These are phyloP conservation scores for Phylloscopus whistleri DNA, from an alignment of 2,113 vertebrate species.

Conservation along the genomic window DNA sequence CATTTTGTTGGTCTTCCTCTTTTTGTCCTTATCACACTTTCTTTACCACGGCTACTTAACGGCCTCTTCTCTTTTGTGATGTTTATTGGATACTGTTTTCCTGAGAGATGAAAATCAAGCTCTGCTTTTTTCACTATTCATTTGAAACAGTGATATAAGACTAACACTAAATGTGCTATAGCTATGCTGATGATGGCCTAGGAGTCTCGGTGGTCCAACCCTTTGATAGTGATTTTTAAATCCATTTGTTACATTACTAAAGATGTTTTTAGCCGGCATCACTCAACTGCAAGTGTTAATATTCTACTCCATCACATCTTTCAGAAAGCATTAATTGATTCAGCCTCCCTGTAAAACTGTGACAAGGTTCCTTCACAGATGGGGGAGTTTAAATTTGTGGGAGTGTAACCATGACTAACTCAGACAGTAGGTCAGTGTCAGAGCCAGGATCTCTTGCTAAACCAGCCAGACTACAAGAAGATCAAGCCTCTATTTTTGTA, in stretches of 20 bases:
- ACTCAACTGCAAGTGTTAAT: conserved; percentile 26
- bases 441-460: conserved; percentile 25
- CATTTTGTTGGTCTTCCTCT: background rate
- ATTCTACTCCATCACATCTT: background rate
- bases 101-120: background rate
- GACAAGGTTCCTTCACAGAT: conserved; percentile 45
- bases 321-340: conserved; percentile 50
- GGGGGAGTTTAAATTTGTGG: conserved; percentile 38
- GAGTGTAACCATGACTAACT: conserved; percentile 44
- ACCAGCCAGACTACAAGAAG: conserved; percentile 9
- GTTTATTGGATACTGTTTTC: background rate
- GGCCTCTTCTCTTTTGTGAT: background rate
- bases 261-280: conserved; percentile 20
- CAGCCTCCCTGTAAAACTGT: conserved; percentile 23
- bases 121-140: background rate
- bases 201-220: background rate
- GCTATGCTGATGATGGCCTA: background rate
- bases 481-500: background rate
- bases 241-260: background rate
- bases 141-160: background rate
- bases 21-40: background rate
- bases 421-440: conserved; percentile 49
- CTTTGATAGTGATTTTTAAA: background rate
- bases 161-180: background rate
- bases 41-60: background rate